Base-by-base conservation (phyloP, 2,113 vertebrate genomes). In the Myotis yumanensis region DNA sequence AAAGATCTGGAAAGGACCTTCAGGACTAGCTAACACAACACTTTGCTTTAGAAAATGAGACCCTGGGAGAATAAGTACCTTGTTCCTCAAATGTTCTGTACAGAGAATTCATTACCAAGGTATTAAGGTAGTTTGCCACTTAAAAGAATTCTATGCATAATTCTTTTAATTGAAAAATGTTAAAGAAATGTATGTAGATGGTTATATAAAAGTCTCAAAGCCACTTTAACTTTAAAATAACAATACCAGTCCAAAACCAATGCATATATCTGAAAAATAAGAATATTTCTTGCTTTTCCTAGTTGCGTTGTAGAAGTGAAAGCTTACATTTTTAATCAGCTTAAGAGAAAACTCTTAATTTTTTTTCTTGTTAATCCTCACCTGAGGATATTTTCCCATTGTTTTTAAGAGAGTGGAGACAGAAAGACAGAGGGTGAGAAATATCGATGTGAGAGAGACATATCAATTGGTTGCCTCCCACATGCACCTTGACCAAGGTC, bases 1-100 rank as follows among this genome's bases (percentile, higher is more conserved):
- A 94, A 96, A 97, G 51, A 68, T 43, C 82, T 83, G 54, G 35
- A 69, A 93, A 92, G 54, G 68, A 79, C 92, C 85, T 90, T 73
- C 32, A 75, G 94, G 76, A 87, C 52, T 40, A 43, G 46, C 48
- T 76, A 85, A 92, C 37, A 57, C 3, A 35, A 64, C 6, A 30
- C 77, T 92, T 82, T 23, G 3, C 85, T 95, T 62, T 75, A 46
- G 59, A 91, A 94, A 94, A 92, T 59, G 28, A 93, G 69, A 82
- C 46, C 59, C 89, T 76, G 54, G 10, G 68, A 96, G 82, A 89
- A 32, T 84, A 92, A 69, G 23, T 59, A n/a, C 8, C 62, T 59
- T 92, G 77, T 92, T 92, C 79, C 82, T 95, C 79, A 90, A 91
- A 69, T 3, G 2, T 66, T 95, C 37, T 91, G 16, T 43, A 75